Conservation (phyloP, 2,888 invertebrate genomes). For the Acleris literana region DNA sequence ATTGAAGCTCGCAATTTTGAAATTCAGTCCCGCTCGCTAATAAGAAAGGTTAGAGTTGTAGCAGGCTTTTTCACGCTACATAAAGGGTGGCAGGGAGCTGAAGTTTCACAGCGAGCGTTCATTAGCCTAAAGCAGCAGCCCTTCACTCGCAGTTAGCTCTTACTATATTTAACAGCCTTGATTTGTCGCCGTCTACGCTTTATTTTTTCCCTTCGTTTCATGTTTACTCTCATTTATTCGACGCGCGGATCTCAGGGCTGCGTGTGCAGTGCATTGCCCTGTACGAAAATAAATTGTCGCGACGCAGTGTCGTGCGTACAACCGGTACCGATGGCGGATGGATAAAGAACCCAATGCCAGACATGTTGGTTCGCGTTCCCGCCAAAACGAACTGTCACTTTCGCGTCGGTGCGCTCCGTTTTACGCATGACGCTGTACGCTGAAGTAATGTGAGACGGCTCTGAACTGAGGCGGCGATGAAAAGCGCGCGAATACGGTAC, state of each 20-base stretch:
- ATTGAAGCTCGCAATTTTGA: constrained; percentile 18
- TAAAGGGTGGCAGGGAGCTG: constrained; percentile 24
- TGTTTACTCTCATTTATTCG: constrained; percentile 73
- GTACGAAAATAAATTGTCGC: constrained; percentile 83
- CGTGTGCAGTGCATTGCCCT: constrained; percentile 80
- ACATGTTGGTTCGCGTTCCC: constrained; percentile 53
- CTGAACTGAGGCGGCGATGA: constrained; percentile 50
- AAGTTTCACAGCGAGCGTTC: constrained; percentile 44
- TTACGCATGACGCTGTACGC: constrained; percentile 46
- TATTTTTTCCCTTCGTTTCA: constrained; percentile 59
- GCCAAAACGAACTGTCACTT: constrained; percentile 66
- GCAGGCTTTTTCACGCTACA: constrained; percentile 11
- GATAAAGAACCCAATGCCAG: constrained; percentile 55
- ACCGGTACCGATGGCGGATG: constrained; percentile 72
- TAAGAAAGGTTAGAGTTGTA: constrained; percentile 7
- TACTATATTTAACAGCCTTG: constrained; percentile 69
- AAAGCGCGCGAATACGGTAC: constrained; percentile 39
- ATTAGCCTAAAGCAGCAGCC: constrained; percentile 45
- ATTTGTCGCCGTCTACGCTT: constrained; percentile 60
- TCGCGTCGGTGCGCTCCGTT: constrained; percentile 51
- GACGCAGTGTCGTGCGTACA: constrained; percentile 69
- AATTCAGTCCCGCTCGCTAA: constrained; percentile 2
- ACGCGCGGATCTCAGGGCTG: constrained; percentile 74
- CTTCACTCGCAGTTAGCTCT: constrained; percentile 45
- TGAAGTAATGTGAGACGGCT: constrained; percentile 48